Evolutionary conservation across 2,888 invertebrate genomes (phyloP).

Genomic region (Synergus japonicus): DNA sequence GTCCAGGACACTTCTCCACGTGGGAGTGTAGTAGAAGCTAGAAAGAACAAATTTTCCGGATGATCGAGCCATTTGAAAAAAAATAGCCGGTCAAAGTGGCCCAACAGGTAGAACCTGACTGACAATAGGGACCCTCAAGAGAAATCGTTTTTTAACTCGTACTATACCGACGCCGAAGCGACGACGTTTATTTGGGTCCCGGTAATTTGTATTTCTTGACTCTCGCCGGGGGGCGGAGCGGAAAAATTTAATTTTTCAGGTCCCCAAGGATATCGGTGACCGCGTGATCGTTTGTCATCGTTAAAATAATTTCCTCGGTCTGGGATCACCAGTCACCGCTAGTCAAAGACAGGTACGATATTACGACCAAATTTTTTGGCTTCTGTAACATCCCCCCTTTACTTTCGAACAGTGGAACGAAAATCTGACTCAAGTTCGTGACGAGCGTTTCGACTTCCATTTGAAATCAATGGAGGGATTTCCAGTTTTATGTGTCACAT

Average conservation of each 20-base stretch:
- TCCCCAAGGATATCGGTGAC: slow-evolving; percentile 9
- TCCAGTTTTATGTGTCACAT: too few relatives aligned
- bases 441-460: not conserved
- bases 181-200: slow-evolving; percentile 45
- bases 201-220: slow-evolving; percentile 44
- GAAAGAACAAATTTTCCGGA: slow-evolving; percentile 38
- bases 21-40: slow-evolving; percentile 65
- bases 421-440: not conserved
- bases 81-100: slow-evolving; percentile 46
- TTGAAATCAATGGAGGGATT: not conserved
- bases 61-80: slow-evolving; percentile 46
- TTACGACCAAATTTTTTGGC: slow-evolving; percentile 15
- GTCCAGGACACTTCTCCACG: slow-evolving; percentile 71
- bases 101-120: slow-evolving; percentile 52
- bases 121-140: slow-evolving; percentile 39
- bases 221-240: slow-evolving; percentile 40
- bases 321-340: not conserved
- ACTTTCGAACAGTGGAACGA: not conserved
- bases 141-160: slow-evolving; percentile 47
- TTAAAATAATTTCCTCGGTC: slow-evolving; percentile 34
- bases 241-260: slow-evolving; percentile 41
- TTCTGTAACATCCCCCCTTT: slow-evolving; percentile 24
- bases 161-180: slow-evolving; percentile 10
- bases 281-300: slow-evolving; percentile 45
- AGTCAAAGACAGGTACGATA: not conserved